Evolutionary conservation across 2,113 vertebrate species (phyloP), one percentile per base, ranked within the genome.

Genomic region (Peromyscus polionotus): DNA sequence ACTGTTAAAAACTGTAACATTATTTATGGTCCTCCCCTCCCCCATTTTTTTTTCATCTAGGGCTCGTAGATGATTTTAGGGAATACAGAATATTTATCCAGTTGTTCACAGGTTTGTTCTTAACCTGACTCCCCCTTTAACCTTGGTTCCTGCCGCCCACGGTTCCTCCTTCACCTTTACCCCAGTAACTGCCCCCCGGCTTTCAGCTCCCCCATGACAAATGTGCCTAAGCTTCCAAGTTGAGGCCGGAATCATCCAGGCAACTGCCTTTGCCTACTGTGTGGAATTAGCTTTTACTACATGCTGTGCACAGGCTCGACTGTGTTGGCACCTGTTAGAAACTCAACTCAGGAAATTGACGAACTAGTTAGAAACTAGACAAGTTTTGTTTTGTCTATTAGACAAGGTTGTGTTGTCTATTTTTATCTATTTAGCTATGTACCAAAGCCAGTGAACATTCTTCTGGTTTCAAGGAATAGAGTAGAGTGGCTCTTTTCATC

Each of bases 391-490:
- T 67, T 65, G 26, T 86, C 33, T 90, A 0, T 75, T 67, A 26
- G 65, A 67, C 26, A 94, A 84, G 12, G 12, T 19, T 80, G 61
- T 39, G 31, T 20, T 96, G 20, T 80, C 26, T 86, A 0, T 86
- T 67, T 51, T 19, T 87, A 31, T 48, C 59, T 84, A 6, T 20
- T 20, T 75, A 36, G 6, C 10, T 57, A 33, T n/a, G 42, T 26
- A 70, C 36, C 75, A 76, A 88, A 93, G 19, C 79, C 63, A 39
- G 14, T 51, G 26, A 65, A 51, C 45, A 45, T 75, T 75, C 33
- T 76, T 87, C 93, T 92, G 48, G 16, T 95, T 93, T 88, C 20
- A 57, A 77, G 81, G 45, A 42, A 54, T 42, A 88, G 67, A 83
- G 77, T 80, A 76, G 22, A 95, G 65, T 67, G 20, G 16, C 22